Base-by-base conservation (phyloP, 2,113 vertebrate genomes). In the Epinephelus moara region DNA sequence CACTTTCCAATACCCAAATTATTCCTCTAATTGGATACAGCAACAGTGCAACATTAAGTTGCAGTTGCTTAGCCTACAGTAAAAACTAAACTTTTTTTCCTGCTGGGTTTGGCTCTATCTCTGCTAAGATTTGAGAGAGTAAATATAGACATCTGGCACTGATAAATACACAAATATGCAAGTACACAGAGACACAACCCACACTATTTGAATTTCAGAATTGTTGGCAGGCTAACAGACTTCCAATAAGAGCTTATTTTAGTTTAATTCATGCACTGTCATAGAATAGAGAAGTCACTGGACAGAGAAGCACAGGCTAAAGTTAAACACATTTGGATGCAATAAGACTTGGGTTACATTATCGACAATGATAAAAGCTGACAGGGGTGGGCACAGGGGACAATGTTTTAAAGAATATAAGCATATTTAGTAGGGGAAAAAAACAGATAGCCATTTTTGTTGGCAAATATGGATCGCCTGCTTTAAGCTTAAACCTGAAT, bases 91-190 rank as follows among this genome's bases (percentile, higher is more conserved):
- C 40, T 84, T 27, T 57, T 70, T 49, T 76, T 37, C 33, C 68
- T 78, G 80, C 50, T 70, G 68, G 27, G 17, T 82, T 75, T 88
- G 67, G 61, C 79, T 70, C 78, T 27, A 68, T 47, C 64, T 75
- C 72, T 14, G 0, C 67, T 70, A 74, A 86, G 79, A 87, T 89
- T 83, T 78, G n/a, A 89, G 76, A 73, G 66, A 70, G 62, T 83
- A 83, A 85, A 86, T 61, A 78, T 52, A 86, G 80, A 85, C 72
- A 88, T 75, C 68, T 91, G 88, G 82, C 80, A 64, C 72, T 82
- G 70, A 86, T 42, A 71, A 52, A 53, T 70, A 75, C 66, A 79
- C 21, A 60, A 70, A 63, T 42, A 76, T 62, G 68, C n/a, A 59
- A n/a, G 55, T 53, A 49, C 60, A 78, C 75, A 80, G 55, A 82